Evolutionary conservation across 2,888 invertebrate genomes (phyloP).

Genomic region (Trichogramma evanescens): DNA sequence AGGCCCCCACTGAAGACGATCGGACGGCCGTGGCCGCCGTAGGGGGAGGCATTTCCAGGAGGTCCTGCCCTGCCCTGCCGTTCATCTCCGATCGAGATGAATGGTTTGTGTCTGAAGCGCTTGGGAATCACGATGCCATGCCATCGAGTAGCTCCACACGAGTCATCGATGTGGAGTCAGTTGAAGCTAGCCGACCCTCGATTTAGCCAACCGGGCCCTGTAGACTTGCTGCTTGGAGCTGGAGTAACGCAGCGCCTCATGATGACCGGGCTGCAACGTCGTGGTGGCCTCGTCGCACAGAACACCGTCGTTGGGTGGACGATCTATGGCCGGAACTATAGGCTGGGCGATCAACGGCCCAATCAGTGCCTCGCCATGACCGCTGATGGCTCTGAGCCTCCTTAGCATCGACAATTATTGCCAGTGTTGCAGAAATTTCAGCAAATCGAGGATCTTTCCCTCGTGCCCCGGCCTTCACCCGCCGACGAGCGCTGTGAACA

Average conservation of each 20-base stretch:
- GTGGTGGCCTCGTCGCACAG: background rate
- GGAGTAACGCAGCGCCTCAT: background rate
- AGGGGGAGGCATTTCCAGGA: background rate
- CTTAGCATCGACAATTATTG: too few relatives aligned
- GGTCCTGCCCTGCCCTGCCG: background rate
- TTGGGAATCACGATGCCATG: background rate
- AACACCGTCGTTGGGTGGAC: background rate
- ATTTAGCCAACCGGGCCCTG: background rate
- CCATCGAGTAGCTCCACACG: background rate
- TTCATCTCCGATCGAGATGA: background rate
- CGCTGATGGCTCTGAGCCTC: too few relatives aligned
- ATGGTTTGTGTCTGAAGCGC: background rate
- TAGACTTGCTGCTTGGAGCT: background rate
- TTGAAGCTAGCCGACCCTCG: slow-evolving; percentile 3
- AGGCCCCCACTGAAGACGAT: background rate
- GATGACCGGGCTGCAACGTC: background rate
- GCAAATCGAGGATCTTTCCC: too few relatives aligned
- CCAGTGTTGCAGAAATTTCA: too few relatives aligned
- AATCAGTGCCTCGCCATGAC: too few relatives aligned
- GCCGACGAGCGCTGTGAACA: too few relatives aligned
- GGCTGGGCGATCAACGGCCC: too few relatives aligned
- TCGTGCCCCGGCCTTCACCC: too few relatives aligned
- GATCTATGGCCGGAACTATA: too few relatives aligned
- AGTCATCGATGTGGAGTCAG: background rate
- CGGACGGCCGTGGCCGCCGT: background rate